Percentiles rank a stretch among this genome's conserved stretches.
These are phyloP conservation scores for Poeciliopsis retropinna DNA, from an alignment of 2,113 vertebrate genomes.

Conservation along the genomic window DNA sequence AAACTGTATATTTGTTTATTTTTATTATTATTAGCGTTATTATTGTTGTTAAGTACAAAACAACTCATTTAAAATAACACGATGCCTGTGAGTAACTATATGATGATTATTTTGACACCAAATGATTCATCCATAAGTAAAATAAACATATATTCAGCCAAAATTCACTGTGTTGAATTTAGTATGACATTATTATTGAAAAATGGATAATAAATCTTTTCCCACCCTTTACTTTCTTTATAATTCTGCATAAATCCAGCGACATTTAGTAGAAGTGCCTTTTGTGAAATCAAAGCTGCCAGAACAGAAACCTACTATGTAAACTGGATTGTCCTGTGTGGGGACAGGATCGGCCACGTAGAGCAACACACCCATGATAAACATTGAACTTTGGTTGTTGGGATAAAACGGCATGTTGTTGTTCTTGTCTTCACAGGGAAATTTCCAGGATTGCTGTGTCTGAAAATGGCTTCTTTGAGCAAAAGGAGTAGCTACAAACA, in stretches of 20 bases:
- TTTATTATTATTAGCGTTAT: background rate
- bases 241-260: background rate
- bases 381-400: constrained; percentile 39
- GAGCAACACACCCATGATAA: constrained; percentile 43
- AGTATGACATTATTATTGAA: background rate
- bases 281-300: background rate
- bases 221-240: background rate
- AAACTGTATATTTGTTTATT: too few relatives aligned
- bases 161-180: too few relatives aligned
- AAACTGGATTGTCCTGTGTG: background rate
- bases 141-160: too few relatives aligned
- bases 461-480: constrained; percentile 23
- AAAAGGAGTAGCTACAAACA: constrained; percentile 12
- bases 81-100: background rate
- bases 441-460: background rate
- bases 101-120: background rate
- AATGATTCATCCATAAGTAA: background rate
- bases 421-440: constrained; percentile 29
- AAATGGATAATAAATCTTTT: background rate
- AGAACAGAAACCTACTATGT: background rate
- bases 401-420: background rate
- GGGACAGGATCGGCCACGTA: background rate
- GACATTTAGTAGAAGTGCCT: background rate
- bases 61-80: background rate
- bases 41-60: background rate